A percentile compares a stretch with the other conserved stretches of the same genome.
Conservation (phyloP, 2,113 vertebrate species). For the Aegithalos caudatus region DNA sequence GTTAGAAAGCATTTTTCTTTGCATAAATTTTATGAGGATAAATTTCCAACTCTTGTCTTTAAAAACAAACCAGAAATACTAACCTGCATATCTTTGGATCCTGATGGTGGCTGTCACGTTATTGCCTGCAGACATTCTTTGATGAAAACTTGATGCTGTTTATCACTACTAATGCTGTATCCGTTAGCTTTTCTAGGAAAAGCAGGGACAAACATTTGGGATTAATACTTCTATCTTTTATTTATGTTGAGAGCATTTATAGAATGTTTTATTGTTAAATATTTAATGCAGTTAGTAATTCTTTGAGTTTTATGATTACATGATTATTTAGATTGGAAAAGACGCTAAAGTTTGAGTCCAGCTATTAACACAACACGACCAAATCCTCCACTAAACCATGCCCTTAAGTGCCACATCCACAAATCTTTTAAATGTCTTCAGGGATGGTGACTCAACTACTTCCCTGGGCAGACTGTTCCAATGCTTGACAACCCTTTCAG, state of each 20-base stretch:
- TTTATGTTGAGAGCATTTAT: neutral
- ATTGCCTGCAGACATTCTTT: neutral
- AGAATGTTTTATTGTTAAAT: neutral
- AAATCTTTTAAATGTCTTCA: neutral
- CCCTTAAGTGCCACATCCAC: neutral
- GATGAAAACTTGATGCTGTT: neutral
- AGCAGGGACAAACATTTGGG: neutral
- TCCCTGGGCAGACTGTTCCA: neutral
- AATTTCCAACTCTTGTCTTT: neutral
- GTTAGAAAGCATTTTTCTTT: neutral
- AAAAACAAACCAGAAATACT: neutral
- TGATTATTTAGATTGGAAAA: neutral
- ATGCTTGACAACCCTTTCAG: neutral
- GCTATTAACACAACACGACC: neutral
- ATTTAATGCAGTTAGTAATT: neutral
- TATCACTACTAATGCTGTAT: neutral
- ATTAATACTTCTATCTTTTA: neutral
- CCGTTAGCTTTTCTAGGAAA: neutral
- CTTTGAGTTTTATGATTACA: neutral
- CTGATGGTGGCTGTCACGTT: rapidly evolving
- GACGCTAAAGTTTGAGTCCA: neutral
- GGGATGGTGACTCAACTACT: neutral
- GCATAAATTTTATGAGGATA: neutral
- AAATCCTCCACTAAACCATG: neutral
- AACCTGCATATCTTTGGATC: neutral